Conservation (phyloP, 2,113 vertebrate species). For the Corythornis cristatus region DNA sequence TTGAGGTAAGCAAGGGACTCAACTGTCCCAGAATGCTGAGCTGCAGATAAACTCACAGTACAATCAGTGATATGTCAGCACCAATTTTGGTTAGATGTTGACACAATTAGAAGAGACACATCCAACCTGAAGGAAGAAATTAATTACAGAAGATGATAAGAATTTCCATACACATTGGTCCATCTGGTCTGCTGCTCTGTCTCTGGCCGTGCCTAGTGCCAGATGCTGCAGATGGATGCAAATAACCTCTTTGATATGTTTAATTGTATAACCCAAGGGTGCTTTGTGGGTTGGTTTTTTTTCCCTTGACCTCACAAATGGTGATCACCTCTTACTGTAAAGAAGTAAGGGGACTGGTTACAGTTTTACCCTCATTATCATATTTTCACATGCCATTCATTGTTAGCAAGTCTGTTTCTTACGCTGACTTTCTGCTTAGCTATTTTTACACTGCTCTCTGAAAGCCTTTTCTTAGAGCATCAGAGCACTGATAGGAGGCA, state of each 20-base stretch:
- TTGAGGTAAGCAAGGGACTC: conserved; percentile 14
- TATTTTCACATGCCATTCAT: background rate
- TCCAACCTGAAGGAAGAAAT: conserved; percentile 57
- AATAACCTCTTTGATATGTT: conserved; percentile 42
- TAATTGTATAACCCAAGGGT: conserved; percentile 48
- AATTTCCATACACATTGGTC: conserved; percentile 18
- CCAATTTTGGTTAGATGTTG: conserved; percentile 29
- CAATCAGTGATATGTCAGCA: conserved; percentile 29
- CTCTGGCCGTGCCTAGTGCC: conserved; percentile 6
- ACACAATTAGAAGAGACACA: conserved; percentile 37
- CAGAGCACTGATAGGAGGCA: background rate
- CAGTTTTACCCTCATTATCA: background rate
- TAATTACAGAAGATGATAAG: conserved; percentile 38
- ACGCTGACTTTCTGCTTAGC: background rate
- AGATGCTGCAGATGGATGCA: conserved; percentile 53
- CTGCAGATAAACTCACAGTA: conserved; percentile 27
- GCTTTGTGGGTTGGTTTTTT: background rate
- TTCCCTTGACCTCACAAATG: conserved; percentile 20
- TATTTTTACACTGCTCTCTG: conserved; percentile 23
- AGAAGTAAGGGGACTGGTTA: background rate
- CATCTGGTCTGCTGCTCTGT: conserved; percentile 48
- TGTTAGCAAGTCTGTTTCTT: background rate
- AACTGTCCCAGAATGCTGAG: conserved; percentile 20
- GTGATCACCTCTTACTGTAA: background rate
- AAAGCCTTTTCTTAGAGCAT: conserved; percentile 8